Conservation (phyloP, 2,888 invertebrate genomes). For the Xylophagus ater region DNA sequence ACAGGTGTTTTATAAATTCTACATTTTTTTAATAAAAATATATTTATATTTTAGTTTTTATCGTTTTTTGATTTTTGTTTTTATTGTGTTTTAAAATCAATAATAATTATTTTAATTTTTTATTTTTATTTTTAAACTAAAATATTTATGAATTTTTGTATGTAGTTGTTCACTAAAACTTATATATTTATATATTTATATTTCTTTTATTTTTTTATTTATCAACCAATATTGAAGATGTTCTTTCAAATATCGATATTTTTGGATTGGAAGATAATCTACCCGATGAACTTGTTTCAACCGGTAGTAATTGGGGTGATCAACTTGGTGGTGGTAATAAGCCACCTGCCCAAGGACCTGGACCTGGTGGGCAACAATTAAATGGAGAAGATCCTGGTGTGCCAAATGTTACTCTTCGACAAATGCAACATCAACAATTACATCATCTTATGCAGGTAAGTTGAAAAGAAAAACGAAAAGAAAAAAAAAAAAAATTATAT, state of each 20-base stretch:
- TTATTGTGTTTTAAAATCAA: too few relatives aligned
- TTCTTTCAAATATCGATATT: constrained; percentile 73
- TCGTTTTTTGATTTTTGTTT: too few relatives aligned
- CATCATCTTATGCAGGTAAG: constrained; percentile 60
- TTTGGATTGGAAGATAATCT: constrained; percentile 85
- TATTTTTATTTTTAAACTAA: too few relatives aligned
- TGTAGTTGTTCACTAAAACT: too few relatives aligned
- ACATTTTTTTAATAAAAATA: too few relatives aligned
- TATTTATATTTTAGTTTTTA: too few relatives aligned
- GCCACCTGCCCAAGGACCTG: constrained; percentile 74
- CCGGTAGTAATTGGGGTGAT: constrained; percentile 62
- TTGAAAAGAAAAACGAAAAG: too few relatives aligned
- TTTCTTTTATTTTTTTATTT: not conserved
- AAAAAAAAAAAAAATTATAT: too few relatives aligned
- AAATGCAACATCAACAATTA: constrained; percentile 47
- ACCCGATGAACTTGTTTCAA: constrained; percentile 77
- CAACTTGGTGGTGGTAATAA: constrained; percentile 53
- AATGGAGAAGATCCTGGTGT: constrained; percentile 53
- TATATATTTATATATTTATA: not conserved
- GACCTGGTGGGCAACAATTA: constrained; percentile 59
- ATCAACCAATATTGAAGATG: constrained; percentile 46
- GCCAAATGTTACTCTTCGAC: constrained; percentile 30
- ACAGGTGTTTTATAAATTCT: constrained; percentile 2
- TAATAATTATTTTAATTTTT: too few relatives aligned
- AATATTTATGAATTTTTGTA: too few relatives aligned